Evolutionary conservation across 1,140 invertebrate species (phyloP).

Genomic region (Tribolium castaneum): DNA sequence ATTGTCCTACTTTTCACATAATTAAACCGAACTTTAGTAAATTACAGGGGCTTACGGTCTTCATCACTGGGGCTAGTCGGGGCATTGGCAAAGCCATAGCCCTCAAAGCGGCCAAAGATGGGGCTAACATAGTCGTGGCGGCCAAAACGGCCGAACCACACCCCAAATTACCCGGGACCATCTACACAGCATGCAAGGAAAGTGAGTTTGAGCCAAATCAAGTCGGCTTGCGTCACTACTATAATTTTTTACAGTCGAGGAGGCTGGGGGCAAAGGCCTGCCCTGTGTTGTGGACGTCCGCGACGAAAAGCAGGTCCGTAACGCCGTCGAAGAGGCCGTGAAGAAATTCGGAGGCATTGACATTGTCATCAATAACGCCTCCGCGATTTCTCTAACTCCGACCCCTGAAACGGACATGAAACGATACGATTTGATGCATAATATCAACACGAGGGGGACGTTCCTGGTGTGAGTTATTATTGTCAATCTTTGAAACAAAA

Average conservation of each 20-base stretch:
- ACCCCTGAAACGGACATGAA: constrained; percentile 95
- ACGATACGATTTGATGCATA: constrained; percentile 93
- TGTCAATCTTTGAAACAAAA: background rate
- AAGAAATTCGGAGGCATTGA: constrained; percentile 97
- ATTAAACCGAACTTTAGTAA: constrained; percentile 71
- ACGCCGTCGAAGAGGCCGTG: constrained; percentile 89
- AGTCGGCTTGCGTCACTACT: background rate
- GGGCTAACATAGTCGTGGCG: constrained; percentile 94
- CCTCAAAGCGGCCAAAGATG: constrained; percentile 92
- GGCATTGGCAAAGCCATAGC: constrained; percentile 98
- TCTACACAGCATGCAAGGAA: constrained; percentile 96
- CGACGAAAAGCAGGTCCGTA: constrained; percentile 83
- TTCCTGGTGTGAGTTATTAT: constrained; percentile 82
- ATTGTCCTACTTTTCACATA: background rate
- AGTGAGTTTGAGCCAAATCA: constrained; percentile 69
- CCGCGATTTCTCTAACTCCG: constrained; percentile 91
- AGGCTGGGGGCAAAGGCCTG: constrained; percentile 88
- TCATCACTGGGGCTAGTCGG: constrained; percentile 96
- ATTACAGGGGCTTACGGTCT: constrained; percentile 90
- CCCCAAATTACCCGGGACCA: constrained; percentile 98
- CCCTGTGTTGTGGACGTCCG: constrained; percentile 96
- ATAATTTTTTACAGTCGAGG: constrained; percentile 78
- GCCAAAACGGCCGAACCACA: constrained; percentile 97
- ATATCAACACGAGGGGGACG: constrained; percentile 91
- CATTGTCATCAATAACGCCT: constrained; percentile 96